Percentiles rank a stretch among this genome's conserved stretches.
Conservation (phyloP, 2,888 invertebrate genomes). For the Lymantria monacha region DNA sequence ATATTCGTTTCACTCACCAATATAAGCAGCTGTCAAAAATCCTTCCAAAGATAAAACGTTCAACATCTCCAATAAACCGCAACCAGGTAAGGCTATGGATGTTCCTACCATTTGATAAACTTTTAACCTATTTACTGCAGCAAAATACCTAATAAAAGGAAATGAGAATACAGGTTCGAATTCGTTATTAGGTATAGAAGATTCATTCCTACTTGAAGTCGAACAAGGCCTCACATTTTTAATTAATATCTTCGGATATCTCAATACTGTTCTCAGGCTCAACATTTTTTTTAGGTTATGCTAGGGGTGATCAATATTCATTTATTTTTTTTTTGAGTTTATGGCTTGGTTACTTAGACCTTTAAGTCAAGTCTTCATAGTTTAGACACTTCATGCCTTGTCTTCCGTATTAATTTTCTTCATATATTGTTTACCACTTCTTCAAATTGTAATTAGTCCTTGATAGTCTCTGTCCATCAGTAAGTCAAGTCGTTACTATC, state of each 20-base stretch:
- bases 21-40: constrained; percentile 52
- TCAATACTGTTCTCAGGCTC: constrained; percentile 17
- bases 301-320: too few relatives aligned
- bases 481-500: too few relatives aligned
- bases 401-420: too few relatives aligned
- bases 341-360: too few relatives aligned
- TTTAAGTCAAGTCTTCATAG: too few relatives aligned
- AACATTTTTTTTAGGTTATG: background rate
- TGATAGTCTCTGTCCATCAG: too few relatives aligned
- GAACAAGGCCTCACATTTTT: constrained; percentile 11
- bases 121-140: constrained; percentile 78
- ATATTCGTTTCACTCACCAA: constrained; percentile 45
- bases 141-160: constrained; percentile 67
- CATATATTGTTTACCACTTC: too few relatives aligned
- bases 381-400: too few relatives aligned
- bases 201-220: constrained; percentile 10
- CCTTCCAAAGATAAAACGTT: constrained; percentile 50
- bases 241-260: constrained; percentile 1
- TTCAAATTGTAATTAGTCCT: too few relatives aligned
- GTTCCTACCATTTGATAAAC: constrained; percentile 73
- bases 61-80: constrained; percentile 61
- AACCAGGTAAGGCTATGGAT: constrained; percentile 59
- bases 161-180: constrained; percentile 69
- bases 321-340: too few relatives aligned
- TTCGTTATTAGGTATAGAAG: constrained; percentile 9